Evolutionary conservation across 1,140 invertebrate genomes (phyloP).

Genomic region (Drosophila yakuba): DNA sequence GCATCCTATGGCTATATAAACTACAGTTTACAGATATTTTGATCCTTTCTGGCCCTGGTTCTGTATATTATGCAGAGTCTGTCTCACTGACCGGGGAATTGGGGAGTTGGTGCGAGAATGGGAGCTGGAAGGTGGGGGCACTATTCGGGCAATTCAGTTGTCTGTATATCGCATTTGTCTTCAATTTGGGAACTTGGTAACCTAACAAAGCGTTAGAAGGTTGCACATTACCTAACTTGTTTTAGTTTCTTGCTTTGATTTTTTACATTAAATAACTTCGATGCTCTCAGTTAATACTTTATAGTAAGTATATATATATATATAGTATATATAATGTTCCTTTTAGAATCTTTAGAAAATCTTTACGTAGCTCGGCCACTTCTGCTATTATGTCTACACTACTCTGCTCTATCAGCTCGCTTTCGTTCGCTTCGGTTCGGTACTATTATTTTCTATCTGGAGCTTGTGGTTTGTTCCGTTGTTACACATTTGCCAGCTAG

Average conservation of each 20-base stretch:
- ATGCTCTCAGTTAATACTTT: constrained; percentile 74
- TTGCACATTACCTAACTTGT: constrained; percentile 34
- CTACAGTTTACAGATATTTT: constrained; percentile 52
- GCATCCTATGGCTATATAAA: constrained; percentile 41
- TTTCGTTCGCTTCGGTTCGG: constrained; percentile 3
- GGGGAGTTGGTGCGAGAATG: not conserved
- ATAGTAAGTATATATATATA: constrained; percentile 51
- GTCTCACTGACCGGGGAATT: constrained; percentile 13
- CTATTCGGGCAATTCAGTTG: constrained; percentile 43
- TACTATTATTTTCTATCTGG: constrained; percentile 21
- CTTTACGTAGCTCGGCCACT: constrained; percentile 76
- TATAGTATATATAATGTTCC: constrained; percentile 64
- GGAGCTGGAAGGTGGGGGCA: constrained; percentile 14
- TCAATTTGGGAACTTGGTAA: constrained; percentile 10
- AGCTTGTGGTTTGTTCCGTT: constrained; percentile 26
- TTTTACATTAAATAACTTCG: constrained; percentile 59
- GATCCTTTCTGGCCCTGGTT: constrained; percentile 59
- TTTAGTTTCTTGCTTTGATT: constrained; percentile 5
- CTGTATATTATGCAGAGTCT: constrained; percentile 35
- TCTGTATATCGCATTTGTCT: constrained; percentile 24
- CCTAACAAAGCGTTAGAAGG: constrained; percentile 54
- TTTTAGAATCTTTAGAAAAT: constrained; percentile 80
- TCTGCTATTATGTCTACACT: constrained; percentile 63
- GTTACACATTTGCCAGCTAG: constrained; percentile 27
- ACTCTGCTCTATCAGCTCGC: constrained; percentile 26